Base-by-base conservation (phyloP, 2,113 vertebrate species). In the Peucedramus taeniatus region DNA sequence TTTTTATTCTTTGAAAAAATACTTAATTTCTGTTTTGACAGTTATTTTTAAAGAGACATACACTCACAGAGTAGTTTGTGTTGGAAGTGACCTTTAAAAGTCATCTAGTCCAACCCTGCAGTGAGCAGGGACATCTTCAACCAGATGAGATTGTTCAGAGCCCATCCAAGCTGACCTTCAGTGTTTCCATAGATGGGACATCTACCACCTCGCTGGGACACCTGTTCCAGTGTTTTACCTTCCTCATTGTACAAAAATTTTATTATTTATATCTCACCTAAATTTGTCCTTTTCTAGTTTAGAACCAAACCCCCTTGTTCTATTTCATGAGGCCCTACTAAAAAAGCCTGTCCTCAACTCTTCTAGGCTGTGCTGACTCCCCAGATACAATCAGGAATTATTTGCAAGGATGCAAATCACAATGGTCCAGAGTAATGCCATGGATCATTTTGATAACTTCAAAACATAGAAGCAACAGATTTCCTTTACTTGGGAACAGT, bases 131-230 rank as follows among this genome's bases (percentile, higher is more conserved):
- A 44, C 4, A 31, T 19, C 28, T 66, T 49, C 26, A 47, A 33
- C 9, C 22, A 11, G 11, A 24, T 35, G 42, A 70, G 16, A 8
- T 64, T 70, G 4, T 23, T 70, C 45, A 63, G 9, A 45, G 42
- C 33, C 23, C 0, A 0, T 39, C 16, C 28, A n/a, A 4, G 8
- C 33, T 44, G 23, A 30, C 7, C 23, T 49, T 23, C 2, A 12
- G 11, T 12, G 3, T 79, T 84, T 31, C 28, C 42, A 50, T 10
- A 26, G 16, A 66, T 7, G 3, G 7, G 12, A 3, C 8, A 59
- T 15, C 22, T 7, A 13, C 12, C 19, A 35, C 20, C 9, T 45
- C 30, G 44, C 40, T 37, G 24, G 30, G 19, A 7, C 51, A 44
- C 17, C 17, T 39, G 11, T 56, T 19, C 19, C 42, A 56, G 31